A percentile compares a stretch with the other conserved stretches of the same genome.
These are phyloP conservation scores for Anticlea derivata DNA, from an alignment of 2,888 invertebrate genomes.

Conservation along the genomic window DNA sequence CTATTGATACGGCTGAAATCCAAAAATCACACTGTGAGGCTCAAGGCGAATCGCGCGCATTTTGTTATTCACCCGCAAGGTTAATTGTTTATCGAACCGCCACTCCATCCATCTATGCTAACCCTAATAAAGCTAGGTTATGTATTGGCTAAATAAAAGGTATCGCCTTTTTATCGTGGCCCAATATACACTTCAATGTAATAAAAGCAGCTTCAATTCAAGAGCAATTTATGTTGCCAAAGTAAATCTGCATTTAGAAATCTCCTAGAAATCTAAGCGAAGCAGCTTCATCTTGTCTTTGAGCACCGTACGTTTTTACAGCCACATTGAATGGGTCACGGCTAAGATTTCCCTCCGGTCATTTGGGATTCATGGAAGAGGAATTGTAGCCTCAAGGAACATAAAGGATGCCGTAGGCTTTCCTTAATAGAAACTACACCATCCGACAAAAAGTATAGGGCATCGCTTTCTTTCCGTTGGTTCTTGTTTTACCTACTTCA, in stretches of 20 bases:
- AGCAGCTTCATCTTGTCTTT: conserved; percentile 39
- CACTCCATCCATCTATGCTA: too few species aligned
- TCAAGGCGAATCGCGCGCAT: too few species aligned
- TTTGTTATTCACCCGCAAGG: too few species aligned
- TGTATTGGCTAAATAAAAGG: too few species aligned
- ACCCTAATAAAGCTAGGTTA: too few species aligned
- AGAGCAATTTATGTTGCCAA: conserved; percentile 23
- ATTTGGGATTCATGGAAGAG: conserved; percentile 83
- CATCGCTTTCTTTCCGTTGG: conserved; percentile 58
- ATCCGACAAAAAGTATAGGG: conserved; percentile 58
- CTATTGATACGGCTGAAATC: too few species aligned
- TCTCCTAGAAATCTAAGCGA: conserved; percentile 28
- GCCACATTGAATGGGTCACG: conserved; percentile 77
- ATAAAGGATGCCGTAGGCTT: conserved; percentile 80
- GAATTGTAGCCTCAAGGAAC: conserved; percentile 79
- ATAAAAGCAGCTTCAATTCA: conserved; percentile 15
- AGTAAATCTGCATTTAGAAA: conserved; percentile 30
- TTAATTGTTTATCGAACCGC: too few species aligned
- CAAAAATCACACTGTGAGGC: too few species aligned
- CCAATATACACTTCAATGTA: conserved; percentile 18
- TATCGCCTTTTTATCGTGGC: not conserved
- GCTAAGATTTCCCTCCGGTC: conserved; percentile 84
- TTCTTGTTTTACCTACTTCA: conserved; percentile 61
- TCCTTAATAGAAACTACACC: conserved; percentile 66
- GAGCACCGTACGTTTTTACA: conserved; percentile 55